These are phyloP conservation scores for Tympanuchus pallidicinctus DNA, from an alignment of 2,113 vertebrate genomes.

Conservation along the genomic window DNA sequence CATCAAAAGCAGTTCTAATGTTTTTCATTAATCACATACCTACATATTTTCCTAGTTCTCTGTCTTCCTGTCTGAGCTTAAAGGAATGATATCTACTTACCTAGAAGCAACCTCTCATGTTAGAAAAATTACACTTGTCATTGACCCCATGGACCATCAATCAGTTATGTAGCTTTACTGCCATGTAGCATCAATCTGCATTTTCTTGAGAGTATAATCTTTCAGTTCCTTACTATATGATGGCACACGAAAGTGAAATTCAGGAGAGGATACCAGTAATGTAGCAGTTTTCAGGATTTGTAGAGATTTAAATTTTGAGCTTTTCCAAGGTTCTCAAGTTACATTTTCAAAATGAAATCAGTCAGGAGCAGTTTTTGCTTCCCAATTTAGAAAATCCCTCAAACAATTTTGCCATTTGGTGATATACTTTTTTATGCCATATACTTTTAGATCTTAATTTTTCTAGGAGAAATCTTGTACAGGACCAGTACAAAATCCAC, in stretches of 20 bases:
- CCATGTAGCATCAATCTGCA: not conserved
- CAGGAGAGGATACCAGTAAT: not conserved
- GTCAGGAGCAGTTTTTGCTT: not conserved
- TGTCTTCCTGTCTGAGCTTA: not conserved
- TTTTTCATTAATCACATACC: not conserved
- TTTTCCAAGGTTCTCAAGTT: not conserved
- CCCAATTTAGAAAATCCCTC: not conserved
- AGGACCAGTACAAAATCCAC: not conserved
- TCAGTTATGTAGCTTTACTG: not conserved
- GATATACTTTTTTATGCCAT: not conserved
- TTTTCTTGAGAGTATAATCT: not conserved
- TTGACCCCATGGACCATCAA: not conserved
- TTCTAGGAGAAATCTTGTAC: not conserved
- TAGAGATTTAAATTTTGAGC: not conserved
- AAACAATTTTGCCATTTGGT: not conserved
- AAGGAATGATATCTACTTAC: not conserved
- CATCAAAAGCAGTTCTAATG: not conserved
- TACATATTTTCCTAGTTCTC: not conserved
- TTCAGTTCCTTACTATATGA: not conserved
- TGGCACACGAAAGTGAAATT: not conserved
- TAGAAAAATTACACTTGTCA: not conserved
- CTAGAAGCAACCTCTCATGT: not conserved
- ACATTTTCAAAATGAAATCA: not conserved
- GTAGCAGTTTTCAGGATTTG: not conserved
- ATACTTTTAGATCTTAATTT: not conserved